Evolutionary conservation across 2,888 invertebrate genomes (phyloP).

Genomic region (Sesia apiformis): DNA sequence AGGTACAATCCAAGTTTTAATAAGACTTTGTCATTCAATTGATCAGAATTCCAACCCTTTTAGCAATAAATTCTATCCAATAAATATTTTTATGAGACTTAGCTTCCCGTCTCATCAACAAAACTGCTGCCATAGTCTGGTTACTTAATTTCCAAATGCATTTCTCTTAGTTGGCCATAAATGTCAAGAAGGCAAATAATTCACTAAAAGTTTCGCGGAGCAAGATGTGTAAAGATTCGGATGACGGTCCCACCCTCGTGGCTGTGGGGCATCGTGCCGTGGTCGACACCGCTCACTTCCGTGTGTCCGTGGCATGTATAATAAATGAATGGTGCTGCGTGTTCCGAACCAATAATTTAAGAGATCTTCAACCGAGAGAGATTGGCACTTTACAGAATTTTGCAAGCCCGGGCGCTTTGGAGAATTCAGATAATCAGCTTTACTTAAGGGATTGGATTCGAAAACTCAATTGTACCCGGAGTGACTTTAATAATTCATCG

Average conservation of each 20-base stretch:
- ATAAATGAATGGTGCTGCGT: slow-evolving; percentile 51
- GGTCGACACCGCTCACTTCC: slow-evolving; percentile 8
- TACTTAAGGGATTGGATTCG: slow-evolving; percentile 70
- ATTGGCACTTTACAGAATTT: slow-evolving; percentile 64
- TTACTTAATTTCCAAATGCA: slow-evolving; percentile 61
- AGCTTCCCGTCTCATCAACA: slow-evolving; percentile 51
- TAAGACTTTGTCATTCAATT: too few species aligned
- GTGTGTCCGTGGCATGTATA: slow-evolving; percentile 30
- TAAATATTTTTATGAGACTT: slow-evolving; percentile 53
- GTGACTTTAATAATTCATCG: slow-evolving; percentile 72
- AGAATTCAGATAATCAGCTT: slow-evolving; percentile 67
- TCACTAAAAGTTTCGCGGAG: slow-evolving; percentile 41
- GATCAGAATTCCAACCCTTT: slow-evolving; percentile 33
- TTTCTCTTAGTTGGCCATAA: slow-evolving; percentile 54
- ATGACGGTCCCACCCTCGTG: slow-evolving; percentile 11
- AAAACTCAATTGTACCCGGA: slow-evolving; percentile 63
- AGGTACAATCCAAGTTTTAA: too few species aligned
- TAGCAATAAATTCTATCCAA: slow-evolving; percentile 47
- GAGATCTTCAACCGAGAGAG: slow-evolving; percentile 40
- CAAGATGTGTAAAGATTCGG: slow-evolving; percentile 22
- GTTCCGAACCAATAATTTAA: slow-evolving; percentile 50
- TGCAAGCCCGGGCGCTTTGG: slow-evolving; percentile 45
- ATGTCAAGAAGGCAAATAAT: slow-evolving; percentile 50
- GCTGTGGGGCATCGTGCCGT: slow-evolving; percentile 3
- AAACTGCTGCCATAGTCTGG: slow-evolving; percentile 49